A percentile compares a stretch with the other conserved stretches of the same genome.
Conservation (phyloP, 2,113 vertebrate species). For the Chaetodon auriga region DNA sequence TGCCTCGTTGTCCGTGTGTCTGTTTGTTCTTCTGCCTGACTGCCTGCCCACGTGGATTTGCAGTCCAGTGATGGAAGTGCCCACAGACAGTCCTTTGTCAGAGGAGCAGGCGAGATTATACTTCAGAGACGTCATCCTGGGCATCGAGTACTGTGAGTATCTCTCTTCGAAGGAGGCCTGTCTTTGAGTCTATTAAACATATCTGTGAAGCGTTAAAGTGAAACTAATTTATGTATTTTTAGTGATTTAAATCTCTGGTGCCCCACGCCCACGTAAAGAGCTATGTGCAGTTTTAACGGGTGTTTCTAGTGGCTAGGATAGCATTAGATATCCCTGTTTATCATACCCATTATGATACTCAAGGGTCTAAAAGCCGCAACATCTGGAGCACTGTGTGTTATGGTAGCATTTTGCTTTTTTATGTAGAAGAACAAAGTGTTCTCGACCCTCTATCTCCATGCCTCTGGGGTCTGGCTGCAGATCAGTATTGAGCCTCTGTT, state of each 20-base stretch:
- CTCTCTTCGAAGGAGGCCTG: background rate
- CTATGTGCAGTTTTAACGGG: background rate
- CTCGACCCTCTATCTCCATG: background rate
- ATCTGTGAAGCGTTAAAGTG: background rate
- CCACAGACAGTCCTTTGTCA: slow-evolving; percentile 88
- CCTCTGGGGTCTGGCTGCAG: slow-evolving; percentile 1
- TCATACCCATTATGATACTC: background rate
- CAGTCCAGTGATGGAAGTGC: slow-evolving; percentile 98
- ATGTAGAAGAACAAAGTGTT: slow-evolving; percentile 22
- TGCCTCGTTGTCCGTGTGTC: slow-evolving; percentile 21
- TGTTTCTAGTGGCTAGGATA: background rate
- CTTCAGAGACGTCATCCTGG: slow-evolving; percentile 95
- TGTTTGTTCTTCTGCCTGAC: background rate
- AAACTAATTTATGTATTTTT: background rate
- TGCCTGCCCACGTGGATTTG: slow-evolving; percentile 9
- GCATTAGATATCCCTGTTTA: background rate
- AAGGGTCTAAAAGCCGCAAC: background rate
- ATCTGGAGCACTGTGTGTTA: background rate
- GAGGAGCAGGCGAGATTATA: slow-evolving; percentile 93
- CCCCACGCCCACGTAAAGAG: background rate
- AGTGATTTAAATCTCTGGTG: background rate
- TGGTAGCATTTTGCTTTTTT: background rate
- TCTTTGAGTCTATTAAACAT: background rate
- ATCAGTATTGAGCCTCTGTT: slow-evolving; percentile 35
- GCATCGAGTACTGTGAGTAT: slow-evolving; percentile 97